Base-by-base conservation (phyloP, 2,888 invertebrate species). In the Rhamphomyia laevipes region DNA sequence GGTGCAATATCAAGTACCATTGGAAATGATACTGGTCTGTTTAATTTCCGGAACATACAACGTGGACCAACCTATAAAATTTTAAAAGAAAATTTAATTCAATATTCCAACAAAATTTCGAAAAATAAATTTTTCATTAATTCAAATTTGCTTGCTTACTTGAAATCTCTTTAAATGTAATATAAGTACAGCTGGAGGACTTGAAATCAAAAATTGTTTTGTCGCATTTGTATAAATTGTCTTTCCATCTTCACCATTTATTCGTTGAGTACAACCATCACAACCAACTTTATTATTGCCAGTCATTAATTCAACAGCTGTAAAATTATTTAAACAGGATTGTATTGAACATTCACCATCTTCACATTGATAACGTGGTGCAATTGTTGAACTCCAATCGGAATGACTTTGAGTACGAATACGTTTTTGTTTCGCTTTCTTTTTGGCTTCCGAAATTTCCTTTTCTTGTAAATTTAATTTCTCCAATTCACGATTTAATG, bases 151-250 rank as follows among this genome's bases (percentile, higher is more conserved):
- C 4, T 21, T 6, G 4, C 40, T 45, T 42, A 53, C 52, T 72
- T 95, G 93, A 73, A 97, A 99, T 53, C 97, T 74, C 71, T 99
- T 99, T 55, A 99, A 72, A 65, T 99, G 97, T 18, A 99, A 73
- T 48, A 96, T 97, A 2, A 99, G 76, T 47, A 97, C 85, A 5
- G 93, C 87, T 1, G 97, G 97, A 21, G 94, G 93, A 63, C 83
- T 82, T 55, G 87, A 88, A 30, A 99, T 84, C 37, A 95, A 75
- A 68, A 89, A 81, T 58, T 89, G 85, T 66, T 89, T 86, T 1
- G 86, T 86, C 40, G 87, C 86, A 62, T 86, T 83, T 1, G 87
- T 86, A 65, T 84, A 82, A 1, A 89, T 78, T 6, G 84, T 81
- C 64, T 85, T 86, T 16, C 80, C 81, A 49, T 79, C 77, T 49